Evolutionary conservation across 1,140 invertebrate species (phyloP).

Genomic region (Campodea augens): DNA sequence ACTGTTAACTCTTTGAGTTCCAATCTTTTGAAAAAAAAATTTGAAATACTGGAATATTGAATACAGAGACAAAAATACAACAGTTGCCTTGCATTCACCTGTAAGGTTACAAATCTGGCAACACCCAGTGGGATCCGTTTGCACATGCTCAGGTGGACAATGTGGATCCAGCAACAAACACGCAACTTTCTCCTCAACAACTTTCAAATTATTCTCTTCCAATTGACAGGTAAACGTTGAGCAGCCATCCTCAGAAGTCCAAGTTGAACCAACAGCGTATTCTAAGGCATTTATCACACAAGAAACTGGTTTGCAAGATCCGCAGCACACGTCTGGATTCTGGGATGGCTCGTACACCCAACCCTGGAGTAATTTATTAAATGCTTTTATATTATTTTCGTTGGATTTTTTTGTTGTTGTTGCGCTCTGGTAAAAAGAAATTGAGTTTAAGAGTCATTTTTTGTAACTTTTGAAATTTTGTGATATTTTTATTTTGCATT

Average conservation of each 20-base stretch:
- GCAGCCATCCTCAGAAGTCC: slow-evolving; percentile 15
- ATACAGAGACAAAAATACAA: too few relatives aligned
- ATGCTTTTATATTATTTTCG: slow-evolving; percentile 7
- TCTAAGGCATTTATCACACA: slow-evolving; percentile 37
- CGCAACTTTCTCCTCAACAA: slow-evolving; percentile 10
- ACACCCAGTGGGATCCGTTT: slow-evolving; percentile 14
- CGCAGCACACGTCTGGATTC: slow-evolving; percentile 38
- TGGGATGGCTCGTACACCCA: slow-evolving; percentile 25
- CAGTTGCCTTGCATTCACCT: too few relatives aligned
- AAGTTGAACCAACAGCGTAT: slow-evolving; percentile 23
- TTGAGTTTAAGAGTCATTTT: background rate
- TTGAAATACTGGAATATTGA: too few relatives aligned
- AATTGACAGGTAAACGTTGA: slow-evolving; percentile 16
- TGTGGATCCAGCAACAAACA: slow-evolving; percentile 12
- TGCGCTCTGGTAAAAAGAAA: background rate
- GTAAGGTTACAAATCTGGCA: slow-evolving; percentile 18
- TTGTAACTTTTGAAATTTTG: background rate
- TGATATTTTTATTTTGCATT: slow-evolving; percentile 6
- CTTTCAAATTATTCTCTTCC: slow-evolving; percentile 9
- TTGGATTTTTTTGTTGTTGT: slow-evolving; percentile 8
- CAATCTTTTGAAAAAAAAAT: too few relatives aligned
- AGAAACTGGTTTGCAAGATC: slow-evolving; percentile 39
- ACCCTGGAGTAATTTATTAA: slow-evolving; percentile 15
- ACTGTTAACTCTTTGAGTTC: too few relatives aligned
- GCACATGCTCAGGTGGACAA: slow-evolving; percentile 13